phyloP scores from a whole-genome alignment of 2,113 vertebrate genomes.

The Scolopax mira region DNA sequence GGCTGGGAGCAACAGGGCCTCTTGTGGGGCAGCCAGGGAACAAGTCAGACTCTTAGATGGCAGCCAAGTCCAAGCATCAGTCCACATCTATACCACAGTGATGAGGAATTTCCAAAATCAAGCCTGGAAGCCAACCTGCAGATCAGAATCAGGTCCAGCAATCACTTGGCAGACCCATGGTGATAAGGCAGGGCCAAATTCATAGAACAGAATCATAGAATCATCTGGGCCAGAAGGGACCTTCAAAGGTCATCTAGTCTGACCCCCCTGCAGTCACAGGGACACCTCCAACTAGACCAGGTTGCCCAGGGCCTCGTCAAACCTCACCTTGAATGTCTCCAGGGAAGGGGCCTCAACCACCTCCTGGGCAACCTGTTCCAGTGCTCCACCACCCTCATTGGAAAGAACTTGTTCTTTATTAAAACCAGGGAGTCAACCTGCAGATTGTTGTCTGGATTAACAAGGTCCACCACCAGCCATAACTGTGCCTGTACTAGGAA shows the following conservation, averaged over 20 bases:
- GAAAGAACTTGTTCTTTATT: too few relatives aligned
- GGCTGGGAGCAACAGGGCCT: neutral
- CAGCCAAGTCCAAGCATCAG: neutral
- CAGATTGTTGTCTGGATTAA: neutral
- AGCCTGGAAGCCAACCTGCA: neutral
- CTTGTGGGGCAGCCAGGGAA: neutral
- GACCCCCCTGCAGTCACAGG: too few relatives aligned
- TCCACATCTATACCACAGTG: neutral
- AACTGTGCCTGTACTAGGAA: neutral
- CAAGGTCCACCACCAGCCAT: neutral
- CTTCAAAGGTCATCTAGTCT: too few relatives aligned
- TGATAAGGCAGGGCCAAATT: neutral
- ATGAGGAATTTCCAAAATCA: neutral
- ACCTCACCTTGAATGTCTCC: too few relatives aligned
- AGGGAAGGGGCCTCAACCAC: too few relatives aligned
- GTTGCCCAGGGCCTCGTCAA: too few relatives aligned
- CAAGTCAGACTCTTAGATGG: neutral
- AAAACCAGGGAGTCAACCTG: neutral
- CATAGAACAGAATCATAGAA: too few relatives aligned
- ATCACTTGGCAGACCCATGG: neutral
- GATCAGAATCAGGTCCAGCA: neutral
- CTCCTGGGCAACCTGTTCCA: too few relatives aligned
- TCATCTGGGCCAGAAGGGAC: too few relatives aligned
- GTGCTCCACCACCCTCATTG: too few relatives aligned
- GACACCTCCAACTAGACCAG: too few relatives aligned